phyloP scores from a whole-genome alignment of 1,140 invertebrate genomes.

The Tigriopus japonicus region DNA sequence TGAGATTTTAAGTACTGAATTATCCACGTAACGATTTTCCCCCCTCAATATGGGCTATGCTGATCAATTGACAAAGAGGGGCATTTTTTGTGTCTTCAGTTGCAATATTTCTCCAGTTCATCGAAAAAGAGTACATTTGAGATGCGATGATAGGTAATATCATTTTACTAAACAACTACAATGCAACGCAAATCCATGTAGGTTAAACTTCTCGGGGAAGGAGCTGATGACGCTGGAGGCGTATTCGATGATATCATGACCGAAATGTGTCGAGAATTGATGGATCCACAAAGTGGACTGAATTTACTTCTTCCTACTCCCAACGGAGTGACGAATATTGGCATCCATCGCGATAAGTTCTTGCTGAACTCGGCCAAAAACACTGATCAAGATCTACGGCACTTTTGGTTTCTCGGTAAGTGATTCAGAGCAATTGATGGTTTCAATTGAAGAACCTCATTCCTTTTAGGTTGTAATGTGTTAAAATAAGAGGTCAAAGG shows the following conservation, averaged over 20 bases:
- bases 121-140: not conserved
- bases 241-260: conserved; percentile 52
- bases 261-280: conserved; percentile 42
- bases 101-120: too few species aligned
- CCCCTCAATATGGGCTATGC: too few species aligned
- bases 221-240: conserved; percentile 45
- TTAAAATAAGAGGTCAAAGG: not conserved
- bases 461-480: not conserved
- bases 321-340: conserved; percentile 35
- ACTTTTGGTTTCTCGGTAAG: conserved; percentile 42
- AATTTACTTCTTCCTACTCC: conserved; percentile 36
- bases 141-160: not conserved
- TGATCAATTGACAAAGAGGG: too few species aligned
- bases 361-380: conserved; percentile 39
- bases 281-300: conserved; percentile 25
- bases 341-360: conserved; percentile 41
- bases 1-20: too few species aligned
- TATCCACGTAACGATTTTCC: too few species aligned
- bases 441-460: conserved; percentile 7
- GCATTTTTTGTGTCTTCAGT: too few species aligned
- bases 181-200: too few species aligned
- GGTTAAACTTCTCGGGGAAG: conserved; percentile 41
- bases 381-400: conserved; percentile 31
- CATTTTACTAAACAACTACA: not conserved
- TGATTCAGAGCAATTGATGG: too few species aligned